Evolutionary conservation across 2,113 vertebrate species (phyloP).

Genomic region (Callocephalon fimbriatum): DNA sequence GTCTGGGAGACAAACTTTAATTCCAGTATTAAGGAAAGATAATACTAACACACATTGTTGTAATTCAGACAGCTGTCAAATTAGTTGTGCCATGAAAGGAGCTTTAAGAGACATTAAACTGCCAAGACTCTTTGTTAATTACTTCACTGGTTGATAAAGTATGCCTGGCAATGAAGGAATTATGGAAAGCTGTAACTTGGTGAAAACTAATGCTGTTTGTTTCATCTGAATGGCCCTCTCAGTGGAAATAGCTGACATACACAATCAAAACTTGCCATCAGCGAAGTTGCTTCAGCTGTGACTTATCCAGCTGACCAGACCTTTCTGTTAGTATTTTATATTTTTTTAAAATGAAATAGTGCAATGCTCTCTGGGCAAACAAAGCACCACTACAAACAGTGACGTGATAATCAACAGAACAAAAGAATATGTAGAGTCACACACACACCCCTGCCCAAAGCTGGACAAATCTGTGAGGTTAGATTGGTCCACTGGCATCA

Average conservation of each 20-base stretch:
- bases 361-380: neutral
- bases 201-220: neutral
- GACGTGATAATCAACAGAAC: neutral
- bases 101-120: conserved; percentile 34
- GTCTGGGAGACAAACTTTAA: conserved; percentile 41
- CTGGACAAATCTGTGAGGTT: neutral
- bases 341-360: neutral
- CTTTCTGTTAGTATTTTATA: neutral
- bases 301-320: neutral
- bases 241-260: neutral
- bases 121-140: conserved; percentile 1
- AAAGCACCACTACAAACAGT: neutral
- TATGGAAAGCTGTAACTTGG: neutral
- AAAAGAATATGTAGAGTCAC: neutral
- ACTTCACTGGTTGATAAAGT: conserved; percentile 5
- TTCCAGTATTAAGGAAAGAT: conserved; percentile 53
- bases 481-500: neutral
- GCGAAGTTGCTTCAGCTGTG: neutral
- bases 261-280: neutral
- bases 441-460: neutral
- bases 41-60: conserved; percentile 32
- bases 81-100: conserved; percentile 34
- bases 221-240: neutral
- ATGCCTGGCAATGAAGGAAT: neutral
- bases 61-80: conserved; percentile 60